Evolutionary conservation across 2,888 invertebrate genomes (phyloP), one percentile per base, ranked within the genome.

Genomic region (Chloromyia formosa): DNA sequence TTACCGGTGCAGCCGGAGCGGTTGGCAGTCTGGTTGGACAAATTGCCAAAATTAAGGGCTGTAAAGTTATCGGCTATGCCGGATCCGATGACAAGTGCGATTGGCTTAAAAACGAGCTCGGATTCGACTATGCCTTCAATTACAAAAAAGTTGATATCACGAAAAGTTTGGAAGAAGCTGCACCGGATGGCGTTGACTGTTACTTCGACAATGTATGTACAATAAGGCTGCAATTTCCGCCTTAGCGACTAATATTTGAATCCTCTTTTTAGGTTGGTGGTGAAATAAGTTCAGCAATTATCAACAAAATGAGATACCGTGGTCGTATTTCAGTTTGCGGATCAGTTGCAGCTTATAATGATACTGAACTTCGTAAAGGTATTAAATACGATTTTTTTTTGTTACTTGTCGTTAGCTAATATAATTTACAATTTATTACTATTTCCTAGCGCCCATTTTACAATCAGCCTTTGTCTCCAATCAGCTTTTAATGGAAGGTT

Each of bases 11-110:
- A 14, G 93, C 92, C 22, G 94, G 94, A 18, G 93, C 93, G 49
- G 93, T 94, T 14, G 94, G 94, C 5, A 90, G 89, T 75, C 87
- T 91, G 66, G 93, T 93, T 27, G 93, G 93, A 1, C 94, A 94
- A 86, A 91, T 94, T 77, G 94, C 90, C 0, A 93, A 93, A 85
- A 88, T 90, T 66, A 87, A 90, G 83, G 91, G 90, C 14, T 90
- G 92, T 79, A 87, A 83, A 74, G 92, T 92, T 0, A 90, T 93
- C 78, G 93, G 92, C 1, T 89, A 91, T 78, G 90, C 92, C 16
- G 93, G 93, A 0, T 87, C 89, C 2, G 89, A 92, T 78, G 90
- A 89, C 22, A 93, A 94, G 86, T 90, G 90, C 78, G 85, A 88
- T 77, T 93, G 91, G 91, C 82, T 92, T 20, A 87, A 85, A 18